A percentile compares a stretch with the other conserved stretches of the same genome.
Conservation (phyloP, 1,140 invertebrate species). For the Sminthurides bifidus region DNA sequence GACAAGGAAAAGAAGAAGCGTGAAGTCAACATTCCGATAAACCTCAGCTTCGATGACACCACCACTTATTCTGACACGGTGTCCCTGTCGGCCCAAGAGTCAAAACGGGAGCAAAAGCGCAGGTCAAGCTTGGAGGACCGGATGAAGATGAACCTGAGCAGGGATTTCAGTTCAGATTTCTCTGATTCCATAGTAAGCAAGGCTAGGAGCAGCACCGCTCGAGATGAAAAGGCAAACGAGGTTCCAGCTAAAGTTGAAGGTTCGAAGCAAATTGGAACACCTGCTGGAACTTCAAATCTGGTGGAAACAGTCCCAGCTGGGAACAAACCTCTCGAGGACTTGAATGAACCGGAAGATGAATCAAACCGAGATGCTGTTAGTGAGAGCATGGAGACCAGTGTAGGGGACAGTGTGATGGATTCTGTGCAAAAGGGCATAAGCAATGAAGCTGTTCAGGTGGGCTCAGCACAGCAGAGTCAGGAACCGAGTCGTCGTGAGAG, state of each 20-base stretch:
- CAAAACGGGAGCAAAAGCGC: too few relatives aligned
- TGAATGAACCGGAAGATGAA: not conserved
- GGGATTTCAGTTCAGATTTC: too few relatives aligned
- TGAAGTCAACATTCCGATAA: not conserved
- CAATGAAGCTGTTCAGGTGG: not conserved
- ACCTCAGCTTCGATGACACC: constrained; percentile 1
- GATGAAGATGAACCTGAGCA: too few relatives aligned
- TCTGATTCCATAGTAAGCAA: not conserved
- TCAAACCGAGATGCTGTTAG: not conserved
- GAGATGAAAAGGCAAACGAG: too few relatives aligned
- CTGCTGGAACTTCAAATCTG: too few relatives aligned
- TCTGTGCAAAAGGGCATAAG: constrained; percentile 17
- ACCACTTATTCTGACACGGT: not conserved
- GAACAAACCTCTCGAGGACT: not conserved
- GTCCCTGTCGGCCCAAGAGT: not conserved
- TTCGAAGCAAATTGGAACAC: too few relatives aligned
- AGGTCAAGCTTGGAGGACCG: too few relatives aligned
- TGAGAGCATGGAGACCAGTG: constrained; percentile 13
- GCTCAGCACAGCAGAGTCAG: too few relatives aligned
- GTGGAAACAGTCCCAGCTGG: too few relatives aligned
- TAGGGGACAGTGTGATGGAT: constrained; percentile 26
- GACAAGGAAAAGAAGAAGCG: not conserved
- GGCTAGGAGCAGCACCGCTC: not conserved
- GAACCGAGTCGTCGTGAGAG: too few relatives aligned
- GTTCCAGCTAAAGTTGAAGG: too few relatives aligned